These are phyloP conservation scores for Malthinus flaveolus DNA, from an alignment of 2,888 invertebrate genomes.

Conservation along the genomic window DNA sequence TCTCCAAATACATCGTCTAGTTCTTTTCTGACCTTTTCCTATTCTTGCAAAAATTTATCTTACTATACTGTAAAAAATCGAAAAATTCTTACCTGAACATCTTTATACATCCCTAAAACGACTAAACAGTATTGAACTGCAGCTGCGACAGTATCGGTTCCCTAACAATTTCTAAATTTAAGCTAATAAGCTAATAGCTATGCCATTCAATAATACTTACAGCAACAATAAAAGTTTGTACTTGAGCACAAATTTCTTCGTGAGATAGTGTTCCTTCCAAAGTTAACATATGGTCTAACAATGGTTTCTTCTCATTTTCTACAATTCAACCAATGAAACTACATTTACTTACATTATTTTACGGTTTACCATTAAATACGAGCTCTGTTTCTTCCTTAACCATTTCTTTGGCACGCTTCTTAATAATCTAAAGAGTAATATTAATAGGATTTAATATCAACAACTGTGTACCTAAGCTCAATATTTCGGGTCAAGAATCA, in stretches of 20 bases:
- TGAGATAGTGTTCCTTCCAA: background rate
- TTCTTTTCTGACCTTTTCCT: conserved; percentile 47
- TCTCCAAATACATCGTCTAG: conserved; percentile 43
- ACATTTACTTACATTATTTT: background rate
- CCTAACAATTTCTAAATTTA: background rate
- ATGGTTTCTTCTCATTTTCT: background rate
- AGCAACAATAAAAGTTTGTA: background rate
- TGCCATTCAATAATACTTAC: background rate
- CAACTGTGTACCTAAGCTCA: no score
- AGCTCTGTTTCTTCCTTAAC: background rate
- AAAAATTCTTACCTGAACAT: background rate
- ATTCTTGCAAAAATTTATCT: no score
- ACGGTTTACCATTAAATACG: background rate
- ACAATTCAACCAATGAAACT: background rate
- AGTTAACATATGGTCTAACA: background rate
- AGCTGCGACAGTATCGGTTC: background rate
- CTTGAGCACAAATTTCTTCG: background rate
- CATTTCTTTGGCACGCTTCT: background rate
- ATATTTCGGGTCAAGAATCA: no score
- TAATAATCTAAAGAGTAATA: background rate
- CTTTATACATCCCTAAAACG: background rate
- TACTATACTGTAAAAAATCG: conserved; percentile 4
- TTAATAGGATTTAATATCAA: no score
- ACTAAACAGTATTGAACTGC: background rate
- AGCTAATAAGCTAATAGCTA: background rate